Evolutionary conservation across 2,113 vertebrate species (phyloP).

Genomic region (Morphnarchus princeps): DNA sequence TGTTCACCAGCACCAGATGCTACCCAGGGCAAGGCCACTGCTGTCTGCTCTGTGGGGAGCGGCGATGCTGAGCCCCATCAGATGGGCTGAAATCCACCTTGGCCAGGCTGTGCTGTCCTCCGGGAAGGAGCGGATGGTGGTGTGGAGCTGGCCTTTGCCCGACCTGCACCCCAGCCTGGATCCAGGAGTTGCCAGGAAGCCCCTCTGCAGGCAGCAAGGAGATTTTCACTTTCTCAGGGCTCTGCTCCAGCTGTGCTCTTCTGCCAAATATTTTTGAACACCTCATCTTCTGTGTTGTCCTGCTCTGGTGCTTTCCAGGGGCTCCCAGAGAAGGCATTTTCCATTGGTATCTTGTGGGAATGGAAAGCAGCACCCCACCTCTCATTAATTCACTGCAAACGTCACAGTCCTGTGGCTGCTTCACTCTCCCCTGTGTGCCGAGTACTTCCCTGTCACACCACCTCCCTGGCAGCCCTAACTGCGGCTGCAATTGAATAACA

Average conservation of each 20-base stretch:
- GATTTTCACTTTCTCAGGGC: background rate
- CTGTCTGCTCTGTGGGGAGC: background rate
- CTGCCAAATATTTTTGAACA: background rate
- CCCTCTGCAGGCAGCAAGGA: background rate
- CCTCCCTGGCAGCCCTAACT: background rate
- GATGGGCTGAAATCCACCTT: background rate
- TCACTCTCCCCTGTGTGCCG: background rate
- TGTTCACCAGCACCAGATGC: background rate
- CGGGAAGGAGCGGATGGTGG: background rate
- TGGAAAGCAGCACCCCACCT: background rate
- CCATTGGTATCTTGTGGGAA: background rate
- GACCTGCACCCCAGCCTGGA: background rate
- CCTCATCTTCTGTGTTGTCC: background rate
- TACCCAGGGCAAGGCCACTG: background rate
- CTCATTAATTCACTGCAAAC: accelerated
- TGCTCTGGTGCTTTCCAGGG: background rate
- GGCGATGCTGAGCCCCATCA: accelerated
- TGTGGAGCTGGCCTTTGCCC: background rate
- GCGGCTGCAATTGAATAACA: background rate
- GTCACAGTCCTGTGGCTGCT: background rate
- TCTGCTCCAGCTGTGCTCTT: background rate
- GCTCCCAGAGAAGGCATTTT: background rate
- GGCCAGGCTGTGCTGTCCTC: background rate
- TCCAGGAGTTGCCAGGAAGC: background rate
- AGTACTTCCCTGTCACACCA: background rate